phyloP scores from a whole-genome alignment of 2,113 vertebrate genomes.

The Catharus fuscescens region DNA sequence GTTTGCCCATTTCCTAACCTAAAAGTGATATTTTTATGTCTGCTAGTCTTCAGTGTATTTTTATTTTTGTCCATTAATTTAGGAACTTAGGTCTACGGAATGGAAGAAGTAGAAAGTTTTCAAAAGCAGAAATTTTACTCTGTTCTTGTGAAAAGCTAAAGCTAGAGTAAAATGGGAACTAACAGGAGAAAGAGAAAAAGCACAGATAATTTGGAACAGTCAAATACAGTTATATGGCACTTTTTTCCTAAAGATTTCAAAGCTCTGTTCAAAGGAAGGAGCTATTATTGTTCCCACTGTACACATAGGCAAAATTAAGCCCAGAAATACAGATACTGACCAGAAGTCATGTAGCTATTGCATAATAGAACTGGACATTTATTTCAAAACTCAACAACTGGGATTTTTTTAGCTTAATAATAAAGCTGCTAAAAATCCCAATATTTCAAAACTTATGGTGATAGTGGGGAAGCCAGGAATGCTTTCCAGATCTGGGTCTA shows the following conservation, averaged over 20 bases:
- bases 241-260: slow-evolving; percentile 6
- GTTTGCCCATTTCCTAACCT: background rate
- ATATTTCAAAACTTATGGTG: background rate
- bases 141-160: background rate
- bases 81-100: background rate
- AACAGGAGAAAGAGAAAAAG: background rate
- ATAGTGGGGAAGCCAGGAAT: background rate
- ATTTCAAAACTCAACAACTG: background rate
- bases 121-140: background rate
- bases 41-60: background rate
- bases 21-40: background rate
- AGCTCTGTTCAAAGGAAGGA: background rate
- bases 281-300: background rate
- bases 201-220: background rate
- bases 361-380: background rate
- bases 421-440: background rate
- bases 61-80: background rate
- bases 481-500: background rate
- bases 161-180: background rate
- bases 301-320: background rate
- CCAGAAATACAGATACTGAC: background rate
- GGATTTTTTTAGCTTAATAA: background rate
- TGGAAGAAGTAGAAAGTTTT: background rate
- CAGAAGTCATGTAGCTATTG: background rate
- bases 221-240: background rate